A percentile compares a stretch with the other conserved stretches of the same genome.
phyloP scores from a whole-genome alignment of 2,888 invertebrate species.

The Dynastes tityus region DNA sequence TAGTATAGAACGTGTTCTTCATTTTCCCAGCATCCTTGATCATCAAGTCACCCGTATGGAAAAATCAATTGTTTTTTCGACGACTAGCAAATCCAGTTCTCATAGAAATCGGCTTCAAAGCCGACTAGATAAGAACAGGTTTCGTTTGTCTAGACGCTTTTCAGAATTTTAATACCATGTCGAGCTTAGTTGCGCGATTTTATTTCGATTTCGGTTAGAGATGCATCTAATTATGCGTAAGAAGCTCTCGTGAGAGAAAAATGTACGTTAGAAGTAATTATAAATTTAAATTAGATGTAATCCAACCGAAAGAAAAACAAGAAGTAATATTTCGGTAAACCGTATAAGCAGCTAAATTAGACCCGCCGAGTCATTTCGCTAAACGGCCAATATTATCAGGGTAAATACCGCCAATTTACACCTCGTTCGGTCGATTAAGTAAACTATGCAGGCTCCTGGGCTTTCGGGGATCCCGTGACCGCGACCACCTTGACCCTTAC shows the following conservation, averaged over 20 bases:
- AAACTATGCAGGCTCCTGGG: conserved; percentile 35
- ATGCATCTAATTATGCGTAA: conserved; percentile 12
- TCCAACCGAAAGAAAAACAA: not conserved
- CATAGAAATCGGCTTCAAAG: conserved; percentile 26
- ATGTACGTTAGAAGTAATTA: conserved; percentile 6
- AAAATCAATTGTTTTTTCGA: conserved; percentile 37
- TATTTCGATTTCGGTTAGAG: conserved; percentile 19
- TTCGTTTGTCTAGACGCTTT: conserved; percentile 40
- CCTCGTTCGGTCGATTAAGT: conserved; percentile 45
- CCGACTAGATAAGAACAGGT: conserved; percentile 47
- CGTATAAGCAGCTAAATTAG: conserved; percentile 1
- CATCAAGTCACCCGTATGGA: conserved; percentile 24
- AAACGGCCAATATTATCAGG: conserved; percentile 37
- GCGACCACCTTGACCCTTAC: conserved; percentile 42
- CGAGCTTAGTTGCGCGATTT: not conserved
- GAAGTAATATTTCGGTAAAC: not conserved
- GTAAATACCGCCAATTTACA: conserved; percentile 43
- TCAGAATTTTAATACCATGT: not conserved
- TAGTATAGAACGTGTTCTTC: conserved; percentile 15
- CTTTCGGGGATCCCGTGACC: conserved; percentile 24
- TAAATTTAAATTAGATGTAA: conserved; percentile 11
- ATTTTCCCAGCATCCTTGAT: conserved; percentile 37
- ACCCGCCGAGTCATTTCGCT: conserved; percentile 6
- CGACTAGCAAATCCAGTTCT: conserved; percentile 36
- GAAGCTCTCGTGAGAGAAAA: not conserved